Evolutionary conservation across 1,140 invertebrate genomes (phyloP), one percentile per base, ranked within the genome.

Genomic region (Scylla paramamosain): DNA sequence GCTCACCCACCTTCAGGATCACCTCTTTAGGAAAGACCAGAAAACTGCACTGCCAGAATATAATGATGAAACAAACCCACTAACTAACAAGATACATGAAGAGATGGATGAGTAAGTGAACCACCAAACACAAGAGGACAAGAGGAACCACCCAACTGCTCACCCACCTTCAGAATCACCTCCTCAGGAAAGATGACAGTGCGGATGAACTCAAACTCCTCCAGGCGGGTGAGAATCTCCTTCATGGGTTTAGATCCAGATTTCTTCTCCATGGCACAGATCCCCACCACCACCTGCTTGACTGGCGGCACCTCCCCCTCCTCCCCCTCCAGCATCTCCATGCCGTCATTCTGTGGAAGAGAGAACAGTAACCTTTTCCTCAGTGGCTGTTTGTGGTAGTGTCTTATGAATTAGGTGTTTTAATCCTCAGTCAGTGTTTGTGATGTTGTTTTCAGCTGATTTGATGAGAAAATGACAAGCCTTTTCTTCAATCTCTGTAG

Each of bases 231-330:
- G 28, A 99, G 97, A 96, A 99, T 99, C 97, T 99, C 99, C 84
- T 94, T 94, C 99, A 99, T 99, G 2, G 99, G 99, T 97, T 99
- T 99, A 91, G 99, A 99, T 96, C 99, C 98, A 4, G 99, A 99
- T 97, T 99, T 99, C 97, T 99, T 99, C 96, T 98, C 98, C 99
- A 99, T 99, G 82, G 99, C 99, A 97, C 99, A 99, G 95, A 99
- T 98, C 87, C 99, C 99, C 95, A 99, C 99, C 96, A 99, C 97
- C 91, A 99, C 99, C 96, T 99, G 98, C 83, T 96, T 96, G 82
- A 96, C 94, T 12, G 95, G 93, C 25, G 52, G 20, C 29, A 29
- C 82, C 2, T 95, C 95, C 31, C 32, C 32, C 59, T 95, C 95
- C n/a, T 89, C 94, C 88, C 93, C 95, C 88, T 77, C 67, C 67